These are phyloP conservation scores for Nyctibius bracteatus DNA, from an alignment of 2,113 vertebrate species.

Conservation along the genomic window DNA sequence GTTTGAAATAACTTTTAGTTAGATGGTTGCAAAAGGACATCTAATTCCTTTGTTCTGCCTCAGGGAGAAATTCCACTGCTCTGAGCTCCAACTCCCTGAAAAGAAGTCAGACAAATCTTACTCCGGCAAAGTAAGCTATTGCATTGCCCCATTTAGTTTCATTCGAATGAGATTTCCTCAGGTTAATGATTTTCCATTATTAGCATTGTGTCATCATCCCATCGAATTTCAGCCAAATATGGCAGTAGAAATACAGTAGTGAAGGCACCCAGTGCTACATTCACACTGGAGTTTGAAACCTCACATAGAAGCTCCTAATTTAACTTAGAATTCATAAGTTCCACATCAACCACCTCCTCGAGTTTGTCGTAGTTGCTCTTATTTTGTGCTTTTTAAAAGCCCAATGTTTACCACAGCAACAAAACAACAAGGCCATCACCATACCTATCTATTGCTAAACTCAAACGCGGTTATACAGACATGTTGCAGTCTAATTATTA, in stretches of 20 bases:
- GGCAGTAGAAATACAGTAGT: background rate
- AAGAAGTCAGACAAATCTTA: background rate
- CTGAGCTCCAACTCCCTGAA: background rate
- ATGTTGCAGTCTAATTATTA: background rate
- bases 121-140: background rate
- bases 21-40: background rate
- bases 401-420: background rate
- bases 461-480: background rate
- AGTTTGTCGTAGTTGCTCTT: background rate
- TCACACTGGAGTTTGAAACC: background rate
- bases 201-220: background rate
- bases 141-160: background rate
- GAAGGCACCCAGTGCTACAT: background rate
- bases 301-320: background rate
- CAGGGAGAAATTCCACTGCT: background rate
- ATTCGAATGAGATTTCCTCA: background rate
- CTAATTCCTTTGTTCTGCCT: background rate
- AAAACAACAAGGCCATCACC: background rate
- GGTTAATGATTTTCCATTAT: background rate
- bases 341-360: background rate
- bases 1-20: background rate
- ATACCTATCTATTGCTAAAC: background rate
- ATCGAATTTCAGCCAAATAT: background rate
- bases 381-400: background rate
- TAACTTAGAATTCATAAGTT: background rate